Evolutionary conservation across 2,113 vertebrate species (phyloP).

Genomic region (Martes martes): DNA sequence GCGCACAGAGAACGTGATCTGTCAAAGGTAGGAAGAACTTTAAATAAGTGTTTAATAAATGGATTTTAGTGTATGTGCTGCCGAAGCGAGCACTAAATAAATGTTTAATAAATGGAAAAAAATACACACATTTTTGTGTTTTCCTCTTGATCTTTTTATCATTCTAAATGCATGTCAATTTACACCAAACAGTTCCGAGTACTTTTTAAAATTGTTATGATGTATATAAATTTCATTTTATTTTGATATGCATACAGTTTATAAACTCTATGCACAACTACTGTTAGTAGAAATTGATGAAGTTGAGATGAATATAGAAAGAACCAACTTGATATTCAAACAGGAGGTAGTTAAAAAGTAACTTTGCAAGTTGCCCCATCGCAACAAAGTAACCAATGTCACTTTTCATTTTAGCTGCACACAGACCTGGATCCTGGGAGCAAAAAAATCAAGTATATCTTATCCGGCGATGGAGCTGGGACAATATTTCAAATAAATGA

Average conservation of each 20-base stretch:
- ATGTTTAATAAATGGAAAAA: constrained; percentile 38
- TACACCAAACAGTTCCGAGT: not conserved
- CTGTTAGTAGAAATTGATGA: constrained; percentile 48
- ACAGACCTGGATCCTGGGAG: constrained; percentile 94
- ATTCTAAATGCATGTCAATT: not conserved
- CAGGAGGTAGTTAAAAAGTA: not conserved
- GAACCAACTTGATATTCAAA: not conserved
- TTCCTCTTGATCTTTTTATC: not conserved
- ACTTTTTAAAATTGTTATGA: not conserved
- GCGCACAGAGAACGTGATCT: not conserved
- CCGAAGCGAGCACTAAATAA: too few species aligned
- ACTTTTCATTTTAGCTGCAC: constrained; percentile 88
- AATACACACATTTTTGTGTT: not conserved
- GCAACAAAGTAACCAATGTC: constrained; percentile 43
- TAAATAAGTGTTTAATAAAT: constrained; percentile 55
- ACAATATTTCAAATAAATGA: constrained; percentile 99
- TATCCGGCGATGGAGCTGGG: constrained; percentile 96
- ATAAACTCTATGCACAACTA: not conserved
- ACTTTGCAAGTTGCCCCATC: not conserved
- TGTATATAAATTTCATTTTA: constrained; percentile 62
- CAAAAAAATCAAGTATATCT: constrained; percentile 95
- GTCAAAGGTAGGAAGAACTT: constrained; percentile 49
- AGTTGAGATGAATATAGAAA: constrained; percentile 31
- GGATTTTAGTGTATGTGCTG: not conserved
- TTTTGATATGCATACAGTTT: constrained; percentile 58